Evolutionary conservation across 2,113 vertebrate genomes (phyloP).

Genomic region (Thalassarche chlororhynchos): DNA sequence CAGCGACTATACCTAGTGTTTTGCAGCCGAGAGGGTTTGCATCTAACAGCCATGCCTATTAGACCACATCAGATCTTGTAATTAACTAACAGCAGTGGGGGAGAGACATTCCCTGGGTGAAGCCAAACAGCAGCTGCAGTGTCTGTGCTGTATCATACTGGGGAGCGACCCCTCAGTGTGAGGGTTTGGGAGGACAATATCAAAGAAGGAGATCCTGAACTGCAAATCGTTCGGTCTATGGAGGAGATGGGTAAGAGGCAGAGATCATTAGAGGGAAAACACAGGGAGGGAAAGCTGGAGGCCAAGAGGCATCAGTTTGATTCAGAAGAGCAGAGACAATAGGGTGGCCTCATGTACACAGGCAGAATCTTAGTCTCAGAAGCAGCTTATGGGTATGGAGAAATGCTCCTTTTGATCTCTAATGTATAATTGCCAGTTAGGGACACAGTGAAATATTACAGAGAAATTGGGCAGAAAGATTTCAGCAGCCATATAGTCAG

Average conservation of each 20-base stretch:
- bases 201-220: neutral
- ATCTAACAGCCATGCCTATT: conserved; percentile 54
- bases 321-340: neutral
- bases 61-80: conserved; percentile 55
- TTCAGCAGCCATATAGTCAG: neutral
- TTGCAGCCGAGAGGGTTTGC: conserved; percentile 23
- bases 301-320: neutral
- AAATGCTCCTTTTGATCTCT: neutral
- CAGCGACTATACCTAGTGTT: neutral
- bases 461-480: neutral
- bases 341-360: neutral
- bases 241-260: conserved; percentile 30
- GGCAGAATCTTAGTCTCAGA: neutral
- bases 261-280: neutral
- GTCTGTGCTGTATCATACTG: neutral
- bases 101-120: conserved; percentile 48
- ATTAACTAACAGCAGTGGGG: conserved; percentile 47
- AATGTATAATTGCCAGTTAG: neutral
- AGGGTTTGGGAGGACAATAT: neutral
- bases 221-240: neutral
- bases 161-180: neutral
- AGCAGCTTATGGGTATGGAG: neutral
- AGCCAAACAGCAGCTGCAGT: conserved; percentile 29
- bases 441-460: neutral
- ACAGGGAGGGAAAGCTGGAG: neutral